Base-by-base conservation (phyloP, 92 coral and sea anemone species). In the Epizoanthus rinbou region DNA sequence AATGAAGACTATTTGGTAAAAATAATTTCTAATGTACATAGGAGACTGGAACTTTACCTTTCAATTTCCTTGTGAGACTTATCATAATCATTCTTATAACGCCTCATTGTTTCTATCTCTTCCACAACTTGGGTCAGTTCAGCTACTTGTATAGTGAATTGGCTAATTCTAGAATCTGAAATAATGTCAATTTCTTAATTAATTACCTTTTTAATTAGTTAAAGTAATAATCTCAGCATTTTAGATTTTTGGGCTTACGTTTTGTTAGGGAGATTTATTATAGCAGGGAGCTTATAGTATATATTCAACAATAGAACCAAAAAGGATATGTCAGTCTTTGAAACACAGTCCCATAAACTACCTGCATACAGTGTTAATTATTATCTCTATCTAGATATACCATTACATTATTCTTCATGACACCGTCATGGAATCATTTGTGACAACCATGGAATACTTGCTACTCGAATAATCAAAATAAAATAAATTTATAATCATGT, bases 71-170 rank as follows among this genome's bases (percentile, higher is more conserved):
- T 76, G 6, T 96, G 90, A 0, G 87, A 79, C 28, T 92, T 92
- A 37, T 92, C 93, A 24, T 70, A 88, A 69, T 94, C 95, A 17
- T 75, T 74, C 73, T 92, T 93, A 58, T 78, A 90, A 47, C 88
- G 90, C 75, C 86, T 71, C 86, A 91, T 75, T 1, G 91, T 72
- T 63, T 96, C 98, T 24, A 91, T 66, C 73, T 96, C 98, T 35
- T 94, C 99, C 10, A 81, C 85, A 1, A 87, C 83, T 62, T 84
- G 91, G 43, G 52, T 84, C 64, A 94, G 45, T 31, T 89, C 87
- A 1, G 91, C 57, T 22, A 94, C 84, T 50, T 94, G 97, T 68
- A 88, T 86, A 23, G 84, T 81, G 35, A 96, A 75, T 41, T 91
- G 89, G 64, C 91, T 87, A 24, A 96, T 90, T 57, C 86, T 90